Base-by-base conservation (phyloP, 2,113 vertebrate species). In the Sialia sialis region DNA sequence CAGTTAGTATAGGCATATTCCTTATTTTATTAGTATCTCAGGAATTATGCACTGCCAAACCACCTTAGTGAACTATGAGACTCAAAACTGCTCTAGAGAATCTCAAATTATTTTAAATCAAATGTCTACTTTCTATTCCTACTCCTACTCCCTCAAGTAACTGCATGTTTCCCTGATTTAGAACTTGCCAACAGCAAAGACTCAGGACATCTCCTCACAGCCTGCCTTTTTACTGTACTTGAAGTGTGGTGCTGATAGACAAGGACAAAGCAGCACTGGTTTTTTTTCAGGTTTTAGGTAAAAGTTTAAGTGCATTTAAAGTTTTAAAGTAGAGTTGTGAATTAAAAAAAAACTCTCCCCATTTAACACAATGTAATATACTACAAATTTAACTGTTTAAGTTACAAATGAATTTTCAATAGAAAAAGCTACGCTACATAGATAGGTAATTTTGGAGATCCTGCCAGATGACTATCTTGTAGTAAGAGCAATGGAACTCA, bases 1-100 rank as follows among this genome's bases (percentile, higher is more conserved):
- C 82, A 59, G 25, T 29, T 2, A 81, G 44, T 0, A 1, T 30
- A 20, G 0, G 1, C 32, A 51, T 46, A 55, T 9, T 55, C 26
- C n/a, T 87, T 77, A 39, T 25, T 83, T 90, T 44, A 91, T 36
- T 27, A 67, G 43, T 22, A 78, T 21, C 43, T 73, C 58, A 48
- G 44, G 34, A 94, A 80, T 46, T 41, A 41, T 1, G 20, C 22
- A 72, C 7, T 54, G 29, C 32, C 30, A 81, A 84, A 56, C 10
- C n/a, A 84, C 20, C 34, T 70, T 74, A 38, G 60, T 93, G 38
- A 92, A 60, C 69, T 68, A 20, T 0, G 2, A 66, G n/a, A 58
- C 18, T 62, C 15, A 48, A 62, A 81, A 41, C 41, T 89, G 26
- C 39, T 54, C 44, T 43, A 43, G 27, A 68, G 39, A 86, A 79